Evolutionary conservation across 2,888 invertebrate species (phyloP).

Genomic region (Parnassius smintheus): DNA sequence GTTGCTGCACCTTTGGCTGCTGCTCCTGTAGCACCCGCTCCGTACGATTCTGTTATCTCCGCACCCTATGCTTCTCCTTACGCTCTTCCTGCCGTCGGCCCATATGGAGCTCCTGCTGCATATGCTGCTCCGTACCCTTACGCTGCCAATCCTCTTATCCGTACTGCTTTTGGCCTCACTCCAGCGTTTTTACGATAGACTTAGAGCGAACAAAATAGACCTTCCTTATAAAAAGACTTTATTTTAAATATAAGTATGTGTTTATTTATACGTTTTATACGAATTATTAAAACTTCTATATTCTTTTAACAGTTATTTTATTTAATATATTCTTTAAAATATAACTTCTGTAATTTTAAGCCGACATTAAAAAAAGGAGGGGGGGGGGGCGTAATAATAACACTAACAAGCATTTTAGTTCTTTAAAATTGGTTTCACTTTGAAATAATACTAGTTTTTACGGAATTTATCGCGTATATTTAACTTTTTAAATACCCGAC

Average conservation of each 20-base stretch:
- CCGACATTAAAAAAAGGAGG: too few relatives aligned
- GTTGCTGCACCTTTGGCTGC: slow-evolving; percentile 42
- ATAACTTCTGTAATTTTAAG: background rate
- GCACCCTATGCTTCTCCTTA: slow-evolving; percentile 33
- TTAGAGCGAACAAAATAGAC: slow-evolving; percentile 58
- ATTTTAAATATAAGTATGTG: slow-evolving; percentile 26
- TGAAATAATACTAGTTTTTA: too few relatives aligned
- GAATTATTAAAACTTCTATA: slow-evolving; percentile 21
- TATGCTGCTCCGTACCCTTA: slow-evolving; percentile 46
- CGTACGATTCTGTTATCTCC: slow-evolving; percentile 37
- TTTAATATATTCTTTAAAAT: background rate
- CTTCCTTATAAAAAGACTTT: slow-evolving; percentile 59
- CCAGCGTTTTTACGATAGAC: slow-evolving; percentile 75
- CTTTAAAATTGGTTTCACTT: too few relatives aligned
- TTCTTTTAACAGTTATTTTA: slow-evolving; percentile 23
- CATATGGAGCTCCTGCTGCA: slow-evolving; percentile 33
- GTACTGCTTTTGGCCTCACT: slow-evolving; percentile 54
- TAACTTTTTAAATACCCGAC: too few relatives aligned
- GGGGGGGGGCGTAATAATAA: too few relatives aligned
- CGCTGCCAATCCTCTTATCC: slow-evolving; percentile 46
- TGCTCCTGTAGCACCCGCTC: slow-evolving; percentile 41
- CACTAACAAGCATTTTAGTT: too few relatives aligned
- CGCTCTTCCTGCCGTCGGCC: slow-evolving; percentile 29
- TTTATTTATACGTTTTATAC: slow-evolving; percentile 19
- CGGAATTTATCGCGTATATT: too few relatives aligned